Conservation (phyloP, 2,113 vertebrate species). For the Neomonachus schauinslandi region DNA sequence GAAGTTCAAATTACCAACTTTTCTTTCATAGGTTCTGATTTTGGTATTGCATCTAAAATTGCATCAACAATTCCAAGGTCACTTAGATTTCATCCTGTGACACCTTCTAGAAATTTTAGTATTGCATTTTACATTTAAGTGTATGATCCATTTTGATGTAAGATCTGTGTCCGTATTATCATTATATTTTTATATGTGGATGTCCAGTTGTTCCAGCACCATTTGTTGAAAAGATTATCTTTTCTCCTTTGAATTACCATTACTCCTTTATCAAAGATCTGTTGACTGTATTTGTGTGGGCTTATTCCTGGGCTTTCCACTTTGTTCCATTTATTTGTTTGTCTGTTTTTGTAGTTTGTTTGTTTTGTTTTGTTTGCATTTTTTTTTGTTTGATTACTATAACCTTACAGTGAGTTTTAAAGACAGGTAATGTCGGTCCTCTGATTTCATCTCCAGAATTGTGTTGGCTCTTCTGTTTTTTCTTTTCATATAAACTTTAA, state of each 20-base stretch:
- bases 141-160: not conserved
- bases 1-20: not conserved
- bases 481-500: not conserved
- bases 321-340: not conserved
- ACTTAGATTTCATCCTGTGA: not conserved
- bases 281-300: not conserved
- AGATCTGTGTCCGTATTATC: not conserved
- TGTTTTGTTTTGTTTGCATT: not conserved
- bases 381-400: not conserved
- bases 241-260: not conserved
- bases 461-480: not conserved
- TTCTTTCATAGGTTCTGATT: not conserved
- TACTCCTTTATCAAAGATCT: not conserved
- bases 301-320: not conserved
- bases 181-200: not conserved
- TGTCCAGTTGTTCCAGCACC: not conserved
- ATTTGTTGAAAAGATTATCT: not conserved
- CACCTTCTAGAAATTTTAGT: not conserved
- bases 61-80: not conserved
- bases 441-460: not conserved
- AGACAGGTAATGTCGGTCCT: not conserved
- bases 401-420: not conserved
- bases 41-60: not conserved
- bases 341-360: not conserved
- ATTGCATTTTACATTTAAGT: not conserved